Percentiles rank a stretch among this genome's conserved stretches.
Evolutionary conservation across 92 coral and sea anemone genomes (phyloP).

Genomic region (Epizoanthus illoricatus): DNA sequence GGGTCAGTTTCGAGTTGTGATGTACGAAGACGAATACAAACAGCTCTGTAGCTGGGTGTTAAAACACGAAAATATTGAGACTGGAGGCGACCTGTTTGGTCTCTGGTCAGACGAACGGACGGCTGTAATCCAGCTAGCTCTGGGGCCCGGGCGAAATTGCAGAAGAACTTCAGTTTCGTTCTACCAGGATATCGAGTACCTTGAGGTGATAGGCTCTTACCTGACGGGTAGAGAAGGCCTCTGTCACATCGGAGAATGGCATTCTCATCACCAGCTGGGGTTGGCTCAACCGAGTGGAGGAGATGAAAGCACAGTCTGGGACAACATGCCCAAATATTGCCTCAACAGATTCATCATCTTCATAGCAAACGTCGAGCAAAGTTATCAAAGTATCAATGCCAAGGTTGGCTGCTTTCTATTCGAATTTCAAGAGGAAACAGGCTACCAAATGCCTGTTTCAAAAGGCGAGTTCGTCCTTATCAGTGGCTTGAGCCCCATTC

Average conservation of each 20-base stretch:
- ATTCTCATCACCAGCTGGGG: conserved; percentile 81
- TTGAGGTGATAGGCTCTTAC: conserved; percentile 57
- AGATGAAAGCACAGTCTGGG: conserved; percentile 88
- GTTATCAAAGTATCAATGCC: neutral
- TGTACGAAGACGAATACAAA: conserved; percentile 63
- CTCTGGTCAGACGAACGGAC: conserved; percentile 77
- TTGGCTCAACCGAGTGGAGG: conserved; percentile 81
- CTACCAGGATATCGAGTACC: conserved; percentile 78
- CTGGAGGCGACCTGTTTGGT: conserved; percentile 93
- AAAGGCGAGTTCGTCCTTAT: conserved; percentile 43
- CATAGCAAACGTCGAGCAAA: conserved; percentile 65
- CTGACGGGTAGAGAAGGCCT: conserved; percentile 70
- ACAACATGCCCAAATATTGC: conserved; percentile 72
- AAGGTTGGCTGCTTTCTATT: conserved; percentile 68
- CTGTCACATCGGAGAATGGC: conserved; percentile 98
- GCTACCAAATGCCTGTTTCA: conserved; percentile 45
- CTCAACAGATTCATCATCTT: conserved; percentile 74
- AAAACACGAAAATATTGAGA: conserved; percentile 65
- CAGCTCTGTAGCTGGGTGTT: conserved; percentile 62
- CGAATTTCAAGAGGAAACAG: conserved; percentile 49
- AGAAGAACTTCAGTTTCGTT: conserved; percentile 63
- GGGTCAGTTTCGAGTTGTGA: conserved; percentile 48
- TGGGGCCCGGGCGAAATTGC: conserved; percentile 84
- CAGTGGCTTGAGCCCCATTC: conserved; percentile 41
- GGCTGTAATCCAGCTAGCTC: conserved; percentile 79